phyloP scores from a whole-genome alignment of 2,888 invertebrate genomes.

The Lasioglossum pauxillum region DNA sequence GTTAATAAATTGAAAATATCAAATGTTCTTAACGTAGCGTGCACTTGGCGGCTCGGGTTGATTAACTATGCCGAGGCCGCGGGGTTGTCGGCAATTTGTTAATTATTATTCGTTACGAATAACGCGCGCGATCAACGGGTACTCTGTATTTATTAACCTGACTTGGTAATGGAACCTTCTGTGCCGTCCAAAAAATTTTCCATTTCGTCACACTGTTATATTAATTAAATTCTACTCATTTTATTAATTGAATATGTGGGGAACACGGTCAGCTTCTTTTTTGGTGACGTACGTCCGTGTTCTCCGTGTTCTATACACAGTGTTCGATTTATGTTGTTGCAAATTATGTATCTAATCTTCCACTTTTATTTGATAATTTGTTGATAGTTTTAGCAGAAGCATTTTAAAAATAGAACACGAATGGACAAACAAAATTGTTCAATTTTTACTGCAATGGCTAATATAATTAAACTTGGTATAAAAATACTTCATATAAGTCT shows the following conservation, averaged over 20 bases:
- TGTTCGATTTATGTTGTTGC: neutral
- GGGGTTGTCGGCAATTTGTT: constrained; percentile 4
- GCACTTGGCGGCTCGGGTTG: constrained; percentile 16
- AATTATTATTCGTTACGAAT: neutral
- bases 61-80: constrained; percentile 8
- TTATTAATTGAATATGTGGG: neutral
- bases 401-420: too few species aligned
- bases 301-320: neutral
- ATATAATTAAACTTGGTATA: neutral
- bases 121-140: neutral
- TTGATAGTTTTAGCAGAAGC: neutral
- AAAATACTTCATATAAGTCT: neutral
- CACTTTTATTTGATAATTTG: neutral
- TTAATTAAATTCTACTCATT: neutral
- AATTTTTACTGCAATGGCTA: neutral
- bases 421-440: neutral
- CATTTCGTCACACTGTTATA: neutral
- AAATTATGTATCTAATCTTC: too few species aligned
- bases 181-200: neutral
- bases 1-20: constrained; percentile 53
- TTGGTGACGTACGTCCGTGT: too few species aligned
- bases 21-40: constrained; percentile 22
- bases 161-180: neutral
- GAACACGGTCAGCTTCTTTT: neutral
- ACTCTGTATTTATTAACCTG: neutral